These are phyloP conservation scores for Atlantisia rogersi DNA, from an alignment of 2,113 vertebrate genomes.

Conservation along the genomic window DNA sequence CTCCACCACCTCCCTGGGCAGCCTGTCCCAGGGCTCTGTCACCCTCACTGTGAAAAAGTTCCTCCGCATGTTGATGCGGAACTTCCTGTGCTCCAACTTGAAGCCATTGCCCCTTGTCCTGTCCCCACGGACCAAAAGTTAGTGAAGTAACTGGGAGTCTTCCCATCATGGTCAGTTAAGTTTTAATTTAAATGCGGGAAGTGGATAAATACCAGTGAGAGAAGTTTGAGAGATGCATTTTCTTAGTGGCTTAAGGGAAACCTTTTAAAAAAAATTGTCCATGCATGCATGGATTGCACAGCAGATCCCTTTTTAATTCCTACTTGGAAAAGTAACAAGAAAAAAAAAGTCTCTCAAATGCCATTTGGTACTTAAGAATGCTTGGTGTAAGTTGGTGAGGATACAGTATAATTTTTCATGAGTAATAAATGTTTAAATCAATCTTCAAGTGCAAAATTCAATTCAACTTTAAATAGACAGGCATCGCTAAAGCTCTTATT, in stretches of 20 bases:
- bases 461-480: conserved; percentile 38
- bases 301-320: neutral
- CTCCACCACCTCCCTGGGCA: too few relatives aligned
- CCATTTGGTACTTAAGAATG: neutral
- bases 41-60: too few relatives aligned
- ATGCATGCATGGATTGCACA: neutral
- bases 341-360: neutral
- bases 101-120: too few relatives aligned
- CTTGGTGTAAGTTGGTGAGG: neutral
- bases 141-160: neutral
- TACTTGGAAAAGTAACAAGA: neutral
- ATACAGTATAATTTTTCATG: conserved; percentile 23
- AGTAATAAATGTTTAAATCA: conserved; percentile 40
- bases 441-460: conserved; percentile 38
- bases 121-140: neutral
- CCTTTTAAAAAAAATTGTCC: neutral
- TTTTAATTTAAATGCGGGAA: neutral
- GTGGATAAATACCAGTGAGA: neutral
- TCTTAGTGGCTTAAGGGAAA: neutral
- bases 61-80: too few relatives aligned
- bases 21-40: too few relatives aligned
- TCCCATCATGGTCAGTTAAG: neutral
- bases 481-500: conserved; percentile 32
- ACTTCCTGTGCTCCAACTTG: too few relatives aligned
- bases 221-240: neutral